These are phyloP conservation scores for Zaprionus africanus DNA, from an alignment of 1,140 invertebrate genomes.

Conservation along the genomic window DNA sequence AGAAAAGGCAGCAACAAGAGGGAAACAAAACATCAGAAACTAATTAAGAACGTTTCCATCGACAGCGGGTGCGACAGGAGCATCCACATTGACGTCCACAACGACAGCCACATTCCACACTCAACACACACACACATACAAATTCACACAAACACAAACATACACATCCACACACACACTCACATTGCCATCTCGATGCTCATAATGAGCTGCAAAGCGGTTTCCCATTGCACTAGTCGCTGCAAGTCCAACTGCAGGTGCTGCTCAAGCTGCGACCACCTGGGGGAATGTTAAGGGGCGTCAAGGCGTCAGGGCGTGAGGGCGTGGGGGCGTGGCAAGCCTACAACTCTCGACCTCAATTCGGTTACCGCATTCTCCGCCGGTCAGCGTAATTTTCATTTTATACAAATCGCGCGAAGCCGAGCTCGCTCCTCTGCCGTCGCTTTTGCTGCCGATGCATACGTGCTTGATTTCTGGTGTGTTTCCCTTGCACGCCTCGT, in stretches of 20 bases:
- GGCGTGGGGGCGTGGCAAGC: neutral
- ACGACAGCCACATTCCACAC: slow-evolving; percentile 4
- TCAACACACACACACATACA: neutral
- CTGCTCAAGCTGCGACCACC: neutral
- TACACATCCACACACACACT: neutral
- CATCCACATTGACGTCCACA: neutral
- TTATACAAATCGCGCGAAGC: slow-evolving; percentile 58
- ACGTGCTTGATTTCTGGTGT: slow-evolving; percentile 40
- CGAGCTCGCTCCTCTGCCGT: neutral
- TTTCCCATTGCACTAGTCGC: slow-evolving; percentile 3
- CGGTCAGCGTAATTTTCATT: slow-evolving; percentile 67
- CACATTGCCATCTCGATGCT: slow-evolving; percentile 1
- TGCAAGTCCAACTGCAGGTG: slow-evolving; percentile 13
- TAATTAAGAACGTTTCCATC: slow-evolving; percentile 74
- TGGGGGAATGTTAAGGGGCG: too few species aligned
- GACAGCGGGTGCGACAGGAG: slow-evolving; percentile 40
- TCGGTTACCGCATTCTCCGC: slow-evolving; percentile 22
- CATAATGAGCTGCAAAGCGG: neutral
- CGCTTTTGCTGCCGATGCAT: slow-evolving; percentile 39
- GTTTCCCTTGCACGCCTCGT: neutral
- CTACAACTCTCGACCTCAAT: slow-evolving; percentile 54
- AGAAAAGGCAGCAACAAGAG: slow-evolving; percentile 4
- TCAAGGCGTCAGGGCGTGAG: neutral
- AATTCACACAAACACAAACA: neutral
- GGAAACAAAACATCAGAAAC: slow-evolving; percentile 52